A percentile compares a stretch with the other conserved stretches of the same genome.
Evolutionary conservation across 2,888 invertebrate species (phyloP).

Genomic region (Xanthia togata): DNA sequence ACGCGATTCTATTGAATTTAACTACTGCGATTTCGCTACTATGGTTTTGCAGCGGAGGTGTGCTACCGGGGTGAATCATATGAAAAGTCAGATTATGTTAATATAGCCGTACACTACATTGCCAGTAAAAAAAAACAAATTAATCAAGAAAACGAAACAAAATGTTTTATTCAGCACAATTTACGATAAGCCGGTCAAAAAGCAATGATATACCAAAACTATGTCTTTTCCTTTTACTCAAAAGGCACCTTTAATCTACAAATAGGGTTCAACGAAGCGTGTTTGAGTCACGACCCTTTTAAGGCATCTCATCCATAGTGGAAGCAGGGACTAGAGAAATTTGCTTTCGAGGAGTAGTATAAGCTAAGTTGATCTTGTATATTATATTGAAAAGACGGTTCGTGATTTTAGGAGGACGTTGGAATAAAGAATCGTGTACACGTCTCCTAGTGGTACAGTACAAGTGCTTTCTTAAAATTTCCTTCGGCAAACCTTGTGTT

Average conservation of each 20-base stretch:
- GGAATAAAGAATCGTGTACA: no score
- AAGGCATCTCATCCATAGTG: slow-evolving; percentile 46
- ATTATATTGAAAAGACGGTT: slow-evolving; percentile 46
- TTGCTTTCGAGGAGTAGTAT: slow-evolving; percentile 41
- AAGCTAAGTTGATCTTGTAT: slow-evolving; percentile 48
- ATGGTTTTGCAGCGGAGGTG: no score
- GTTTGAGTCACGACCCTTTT: slow-evolving; percentile 64
- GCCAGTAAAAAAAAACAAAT: background rate
- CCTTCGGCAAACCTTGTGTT: no score
- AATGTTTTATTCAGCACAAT: slow-evolving; percentile 24
- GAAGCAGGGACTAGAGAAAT: slow-evolving; percentile 36
- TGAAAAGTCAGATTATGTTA: background rate
- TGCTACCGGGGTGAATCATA: no score
- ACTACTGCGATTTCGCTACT: no score
- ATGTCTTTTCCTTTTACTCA: slow-evolving; percentile 57
- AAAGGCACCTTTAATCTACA: slow-evolving; percentile 65
- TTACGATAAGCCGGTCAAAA: slow-evolving; percentile 37
- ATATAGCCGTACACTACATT: background rate
- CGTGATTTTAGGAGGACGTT: slow-evolving; percentile 35
- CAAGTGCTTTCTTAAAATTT: no score
- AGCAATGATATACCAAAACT: slow-evolving; percentile 53
- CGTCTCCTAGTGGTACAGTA: no score
- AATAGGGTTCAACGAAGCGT: slow-evolving; percentile 69
- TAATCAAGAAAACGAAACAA: background rate
- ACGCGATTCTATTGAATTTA: no score